phyloP scores from a whole-genome alignment of 2,888 invertebrate species.

The Dasypogon diadema region DNA sequence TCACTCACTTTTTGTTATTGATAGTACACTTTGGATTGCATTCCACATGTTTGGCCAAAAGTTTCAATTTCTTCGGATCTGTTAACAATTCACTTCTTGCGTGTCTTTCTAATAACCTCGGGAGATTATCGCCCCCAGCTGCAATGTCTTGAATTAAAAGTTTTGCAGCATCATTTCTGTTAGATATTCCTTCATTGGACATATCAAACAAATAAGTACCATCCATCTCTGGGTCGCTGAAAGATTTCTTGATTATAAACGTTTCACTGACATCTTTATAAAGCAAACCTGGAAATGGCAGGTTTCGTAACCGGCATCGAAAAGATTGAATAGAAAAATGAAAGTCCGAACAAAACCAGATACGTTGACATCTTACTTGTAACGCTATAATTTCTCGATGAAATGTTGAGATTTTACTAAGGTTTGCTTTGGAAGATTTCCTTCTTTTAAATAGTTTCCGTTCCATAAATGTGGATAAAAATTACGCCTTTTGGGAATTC shows the following conservation, averaged over 20 bases:
- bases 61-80: not conserved
- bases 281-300: conserved; percentile 3
- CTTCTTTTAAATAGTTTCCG: conserved; percentile 26
- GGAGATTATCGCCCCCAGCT: not conserved
- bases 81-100: not conserved
- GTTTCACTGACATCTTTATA: not conserved
- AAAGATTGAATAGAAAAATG: conserved; percentile 7
- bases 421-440: not conserved
- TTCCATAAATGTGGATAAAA: not conserved
- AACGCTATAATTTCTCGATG: not conserved
- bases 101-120: not conserved
- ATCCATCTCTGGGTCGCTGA: not conserved
- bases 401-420: conserved; percentile 12
- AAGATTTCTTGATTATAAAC: not conserved
- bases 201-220: not conserved
- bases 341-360: conserved; percentile 12
- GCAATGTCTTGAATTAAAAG: not conserved
- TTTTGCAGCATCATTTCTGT: conserved; percentile 1
- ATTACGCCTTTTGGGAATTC: conserved; percentile 1
- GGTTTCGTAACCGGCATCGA: conserved; percentile 7
- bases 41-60: not conserved
- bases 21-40: conserved; percentile 4
- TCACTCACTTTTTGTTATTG: conserved; percentile 1
- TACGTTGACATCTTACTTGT: conserved; percentile 19
- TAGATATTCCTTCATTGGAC: not conserved